These are phyloP conservation scores for Pseudomyrmex cubaensis DNA, from an alignment of 1,140 invertebrate genomes.

Conservation along the genomic window DNA sequence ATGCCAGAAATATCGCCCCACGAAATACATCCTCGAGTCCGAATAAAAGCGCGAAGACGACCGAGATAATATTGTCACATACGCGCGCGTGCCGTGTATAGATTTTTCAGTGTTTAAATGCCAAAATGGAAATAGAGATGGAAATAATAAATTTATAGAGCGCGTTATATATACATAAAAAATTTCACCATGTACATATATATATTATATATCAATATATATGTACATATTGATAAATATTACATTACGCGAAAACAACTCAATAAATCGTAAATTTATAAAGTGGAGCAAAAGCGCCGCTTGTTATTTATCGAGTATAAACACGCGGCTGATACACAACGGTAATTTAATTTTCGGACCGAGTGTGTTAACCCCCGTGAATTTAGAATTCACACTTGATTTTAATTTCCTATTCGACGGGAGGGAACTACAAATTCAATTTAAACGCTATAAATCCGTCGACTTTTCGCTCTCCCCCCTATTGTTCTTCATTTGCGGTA, in stretches of 20 bases:
- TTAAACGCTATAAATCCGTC: slow-evolving; percentile 17
- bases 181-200: too few relatives aligned
- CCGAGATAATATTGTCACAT: background rate
- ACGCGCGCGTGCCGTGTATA: too few relatives aligned
- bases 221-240: background rate
- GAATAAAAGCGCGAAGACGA: background rate
- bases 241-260: background rate
- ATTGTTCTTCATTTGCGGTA: slow-evolving; percentile 22
- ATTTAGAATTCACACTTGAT: slow-evolving; percentile 15
- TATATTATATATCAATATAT: background rate
- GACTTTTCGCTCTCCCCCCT: background rate
- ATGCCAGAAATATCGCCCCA: background rate
- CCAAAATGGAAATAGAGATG: background rate
- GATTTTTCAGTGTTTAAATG: background rate
- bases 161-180: too few relatives aligned
- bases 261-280: background rate
- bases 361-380: background rate
- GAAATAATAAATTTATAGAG: background rate
- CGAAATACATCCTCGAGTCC: background rate
- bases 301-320: too few relatives aligned
- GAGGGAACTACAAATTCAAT: background rate
- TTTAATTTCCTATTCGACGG: background rate
- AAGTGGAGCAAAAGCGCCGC: too few relatives aligned
- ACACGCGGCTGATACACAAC: background rate
- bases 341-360: slow-evolving; percentile 4